Conservation (phyloP, 2,888 invertebrate genomes). For the Piscicola geometra region DNA sequence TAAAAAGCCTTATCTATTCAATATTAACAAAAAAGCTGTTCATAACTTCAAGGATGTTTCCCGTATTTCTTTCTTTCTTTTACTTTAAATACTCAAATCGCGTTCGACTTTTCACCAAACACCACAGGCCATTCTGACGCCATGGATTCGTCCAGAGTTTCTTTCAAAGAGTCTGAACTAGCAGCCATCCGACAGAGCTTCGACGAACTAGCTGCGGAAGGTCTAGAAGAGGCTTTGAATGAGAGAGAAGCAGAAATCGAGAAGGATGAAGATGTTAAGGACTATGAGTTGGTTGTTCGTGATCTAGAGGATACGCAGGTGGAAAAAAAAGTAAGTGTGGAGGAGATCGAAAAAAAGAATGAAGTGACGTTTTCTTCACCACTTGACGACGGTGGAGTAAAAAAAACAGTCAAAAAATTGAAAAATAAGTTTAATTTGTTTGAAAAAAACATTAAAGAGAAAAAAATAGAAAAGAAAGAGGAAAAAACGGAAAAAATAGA, state of each 20-base stretch:
- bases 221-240: background rate
- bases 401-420: too few relatives aligned
- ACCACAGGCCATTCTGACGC: background rate
- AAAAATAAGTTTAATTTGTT: too few relatives aligned
- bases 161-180: slow-evolving; percentile 10
- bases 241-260: too few relatives aligned
- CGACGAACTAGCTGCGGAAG: slow-evolving; percentile 1
- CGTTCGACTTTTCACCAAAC: background rate
- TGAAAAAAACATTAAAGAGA: too few relatives aligned
- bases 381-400: too few relatives aligned
- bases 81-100: background rate
- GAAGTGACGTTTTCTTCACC: too few relatives aligned
- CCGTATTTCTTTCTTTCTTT: too few relatives aligned
- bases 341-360: background rate
- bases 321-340: background rate
- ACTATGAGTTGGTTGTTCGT: background rate
- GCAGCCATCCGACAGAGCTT: slow-evolving; percentile 23
- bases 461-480: too few relatives aligned
- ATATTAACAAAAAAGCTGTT: too few relatives aligned
- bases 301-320: background rate
- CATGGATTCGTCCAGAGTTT: background rate
- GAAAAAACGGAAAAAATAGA: background rate
- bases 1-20: too few relatives aligned
- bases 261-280: background rate
- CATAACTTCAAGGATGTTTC: too few relatives aligned